Base-by-base conservation (phyloP, 2,888 invertebrate genomes). In the Cheilosia vulpina region DNA sequence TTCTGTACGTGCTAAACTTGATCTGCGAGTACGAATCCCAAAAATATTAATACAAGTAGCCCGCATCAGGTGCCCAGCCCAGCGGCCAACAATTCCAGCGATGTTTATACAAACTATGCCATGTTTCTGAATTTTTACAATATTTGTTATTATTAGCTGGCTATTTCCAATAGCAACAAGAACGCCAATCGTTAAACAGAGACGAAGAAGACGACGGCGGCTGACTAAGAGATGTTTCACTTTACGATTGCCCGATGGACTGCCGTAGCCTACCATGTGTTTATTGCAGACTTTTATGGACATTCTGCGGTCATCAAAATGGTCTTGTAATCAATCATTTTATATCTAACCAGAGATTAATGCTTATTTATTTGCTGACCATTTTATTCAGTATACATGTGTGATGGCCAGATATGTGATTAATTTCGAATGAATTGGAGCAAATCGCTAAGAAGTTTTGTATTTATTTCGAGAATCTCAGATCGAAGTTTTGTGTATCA, bases 271-370 rank as follows among this genome's bases (percentile, higher is more conserved):
- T 17, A 43, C 13, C 55, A 60, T 63, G 38, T 77, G 68, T 77
- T 77, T 68, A 68, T 55, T 45, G 52, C 34, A 55, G 21, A 21
- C 43, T 45, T 69, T 77, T 55, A 77, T 77, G 53, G 69, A 47
- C 55, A 43, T 69, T 24, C 62, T 69, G 69, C 17, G 77, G 69
- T 53, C 11, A 47, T 38, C 31, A 38, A 38, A 60, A 58, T 50
- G 34, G 38, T 50, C 58, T 45, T 65, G 19, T 57, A 65, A 69
- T 58, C 55, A 73, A 57, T 75, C 43, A 50, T 52, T 52, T 52
- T 43, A 52, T 41, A 38, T 68, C 41, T 71, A 15, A 24, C 47
- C 69, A 45, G 38, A 57, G n/a, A 69, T 57, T 69, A 47, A 47
- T 69, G 43, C 38, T 47, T n/a, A 69, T 69, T 45, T 57, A 34